A percentile compares a stretch with the other conserved stretches of the same genome.
phyloP scores from a whole-genome alignment of 2,113 vertebrate genomes.

The Dipodomys spectabilis region DNA sequence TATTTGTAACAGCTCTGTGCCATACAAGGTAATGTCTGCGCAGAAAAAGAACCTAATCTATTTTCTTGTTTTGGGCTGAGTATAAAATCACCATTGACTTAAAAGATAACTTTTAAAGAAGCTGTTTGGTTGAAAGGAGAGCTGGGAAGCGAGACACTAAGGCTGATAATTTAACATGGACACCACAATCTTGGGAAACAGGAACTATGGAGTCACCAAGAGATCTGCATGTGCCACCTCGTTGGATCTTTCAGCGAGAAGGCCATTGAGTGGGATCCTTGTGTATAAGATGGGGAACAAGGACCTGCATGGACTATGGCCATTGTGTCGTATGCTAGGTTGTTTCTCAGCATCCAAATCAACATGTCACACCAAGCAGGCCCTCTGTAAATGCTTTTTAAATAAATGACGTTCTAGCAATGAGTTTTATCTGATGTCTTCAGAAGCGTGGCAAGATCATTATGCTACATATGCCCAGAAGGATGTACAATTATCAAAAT shows the following conservation, averaged over 20 bases:
- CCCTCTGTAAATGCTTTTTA: neutral
- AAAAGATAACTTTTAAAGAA: neutral
- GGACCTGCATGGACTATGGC: neutral
- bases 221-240: neutral
- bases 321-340: neutral
- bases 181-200: neutral
- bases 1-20: neutral
- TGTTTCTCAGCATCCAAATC: neutral
- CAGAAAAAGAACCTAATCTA: neutral
- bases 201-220: neutral
- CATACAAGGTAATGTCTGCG: neutral
- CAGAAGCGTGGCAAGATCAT: slow-evolving; percentile 1
- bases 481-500: slow-evolving; percentile 38
- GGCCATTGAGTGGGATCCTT: neutral
- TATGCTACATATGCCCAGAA: neutral
- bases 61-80: slow-evolving; percentile 15
- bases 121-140: neutral
- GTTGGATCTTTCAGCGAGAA: neutral
- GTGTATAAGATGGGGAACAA: neutral
- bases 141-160: neutral
- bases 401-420: neutral
- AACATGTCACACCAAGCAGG: neutral
- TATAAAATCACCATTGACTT: neutral
- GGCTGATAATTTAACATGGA: neutral
- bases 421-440: neutral